Conservation (phyloP, 2,797 vertebrate genomes). For the Hydrophis major region DNA sequence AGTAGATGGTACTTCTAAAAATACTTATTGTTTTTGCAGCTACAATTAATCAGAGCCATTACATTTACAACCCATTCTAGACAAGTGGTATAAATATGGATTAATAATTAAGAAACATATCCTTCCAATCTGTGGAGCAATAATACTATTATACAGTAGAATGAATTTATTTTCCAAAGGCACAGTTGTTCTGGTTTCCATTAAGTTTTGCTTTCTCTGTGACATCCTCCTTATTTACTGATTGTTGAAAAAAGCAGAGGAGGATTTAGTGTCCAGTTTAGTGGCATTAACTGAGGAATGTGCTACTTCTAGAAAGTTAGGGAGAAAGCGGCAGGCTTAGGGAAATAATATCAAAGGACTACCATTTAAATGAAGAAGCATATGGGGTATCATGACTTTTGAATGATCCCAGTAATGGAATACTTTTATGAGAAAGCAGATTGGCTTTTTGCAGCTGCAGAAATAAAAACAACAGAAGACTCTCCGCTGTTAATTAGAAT, state of each 20-base stretch:
- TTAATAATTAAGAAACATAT: background rate
- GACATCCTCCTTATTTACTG: background rate
- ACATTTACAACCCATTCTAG: constrained; percentile 6
- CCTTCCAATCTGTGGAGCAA: rapidly evolving
- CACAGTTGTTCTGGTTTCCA: background rate
- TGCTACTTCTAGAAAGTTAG: background rate
- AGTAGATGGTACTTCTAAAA: background rate
- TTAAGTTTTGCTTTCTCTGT: background rate
- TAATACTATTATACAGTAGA: rapidly evolving
- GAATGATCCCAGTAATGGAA: background rate
- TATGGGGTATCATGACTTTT: background rate
- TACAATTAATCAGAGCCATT: constrained; percentile 24
- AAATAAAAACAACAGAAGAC: background rate
- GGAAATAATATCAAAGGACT: background rate
- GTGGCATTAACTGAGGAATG: background rate
- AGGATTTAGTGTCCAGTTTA: background rate
- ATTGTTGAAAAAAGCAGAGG: background rate
- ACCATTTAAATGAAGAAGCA: background rate
- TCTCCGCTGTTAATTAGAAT: background rate
- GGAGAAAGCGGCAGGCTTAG: background rate
- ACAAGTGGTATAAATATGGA: constrained; percentile 1
- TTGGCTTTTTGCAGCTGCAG: background rate
- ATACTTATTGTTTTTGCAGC: constrained; percentile 9
- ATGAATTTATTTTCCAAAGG: background rate
- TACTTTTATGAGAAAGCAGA: background rate